Evolutionary conservation across 2,113 vertebrate species (phyloP), one percentile per base, ranked within the genome.

Genomic region (Myrmecobius fasciatus): DNA sequence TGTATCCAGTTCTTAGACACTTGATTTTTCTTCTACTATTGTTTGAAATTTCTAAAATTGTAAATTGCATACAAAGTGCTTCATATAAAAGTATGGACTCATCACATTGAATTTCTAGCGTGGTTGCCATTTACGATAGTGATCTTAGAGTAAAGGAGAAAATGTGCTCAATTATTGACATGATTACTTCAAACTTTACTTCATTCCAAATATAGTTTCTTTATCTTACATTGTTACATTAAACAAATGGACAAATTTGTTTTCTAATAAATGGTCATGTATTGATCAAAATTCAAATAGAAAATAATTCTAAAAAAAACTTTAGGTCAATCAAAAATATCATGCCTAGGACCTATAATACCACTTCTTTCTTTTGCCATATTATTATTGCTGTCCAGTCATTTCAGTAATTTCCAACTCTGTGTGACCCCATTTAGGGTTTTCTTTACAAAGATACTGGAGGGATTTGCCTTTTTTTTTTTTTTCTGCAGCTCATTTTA

Each of bases 191-290:
- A 60, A 60, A 60, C 54, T 24, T 54, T 25, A 60, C 9, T 10
- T 31, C 26, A 60, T 31, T 60, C 26, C 26, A 60, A 31, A 60
- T 60, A 9, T 9, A 26, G 25, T 60, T 60, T 56, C 25, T 26
- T 56, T 60, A 31, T 60, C 54, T 60, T 60, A 11, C 12, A 11
- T 56, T 56, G 9, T 60, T 60, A 60, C 54, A 31, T 60, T 60
- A 31, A 94, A 51, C 91, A 94, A 96, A 60, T 94, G 93, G 46
- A 28, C 48, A 54, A 26, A 7, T 95, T 94, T 60, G 25, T 96
- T 94, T 96, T 90, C 88, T 94, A 53, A 94, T 91, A 94, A 46
- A 14, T 94, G 75, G 53, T 31, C 14, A 49, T 1, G 49, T 60
- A 36, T 91, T 46, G 89, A 88, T 96, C 90, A 52, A 94, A 51